Evolutionary conservation across 2,888 invertebrate genomes (phyloP), one percentile per base, ranked within the genome.

Genomic region (Pristionchus entomophagus): DNA sequence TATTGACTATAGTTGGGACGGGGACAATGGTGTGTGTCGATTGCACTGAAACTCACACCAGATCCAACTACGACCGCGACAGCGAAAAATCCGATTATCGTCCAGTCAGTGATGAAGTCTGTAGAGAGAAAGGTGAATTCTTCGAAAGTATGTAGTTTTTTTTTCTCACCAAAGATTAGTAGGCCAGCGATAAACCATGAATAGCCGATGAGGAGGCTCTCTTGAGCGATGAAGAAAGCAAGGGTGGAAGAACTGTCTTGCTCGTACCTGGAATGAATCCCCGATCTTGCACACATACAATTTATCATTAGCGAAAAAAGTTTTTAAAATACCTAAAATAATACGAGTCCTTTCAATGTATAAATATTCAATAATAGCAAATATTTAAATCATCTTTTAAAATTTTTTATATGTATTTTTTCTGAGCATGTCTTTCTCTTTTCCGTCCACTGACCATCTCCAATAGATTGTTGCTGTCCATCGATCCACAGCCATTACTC

Each of bases 41-140:
- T 45, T 14, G 14, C 14, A 10, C 45, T 14, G 45, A 45, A 14
- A 65, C 65, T 65, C 35, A 65, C 65, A 38, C 65, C 35, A 1
- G 65, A 3, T 19, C 65, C 65, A 29, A 35, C 32, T 35, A 65
- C 65, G 35, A 65, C 35, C 32, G 29, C 32, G 19, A 65, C 35
- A 5, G 65, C 32, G 32, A 65, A 65, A 22, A 32, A 65, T 35
- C 8, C 35, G 8, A 65, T 35, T 35, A 65, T 65, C 65, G 65
- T 65, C 65, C 65, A 65, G 19, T 65, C 65, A 32, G 65, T 35
- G 35, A 65, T 35, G 35, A 35, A 65, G 35, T 65, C 65, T 65
- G 38, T 35, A 38, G 2, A 14, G 2, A 3, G 3, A n/a, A 32
- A 65, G 10, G 19, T 22, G 22, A 35, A 6, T 65, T 29, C n/a